phyloP scores from a whole-genome alignment of 2,113 vertebrate species.

The Heloderma charlesbogerti region DNA sequence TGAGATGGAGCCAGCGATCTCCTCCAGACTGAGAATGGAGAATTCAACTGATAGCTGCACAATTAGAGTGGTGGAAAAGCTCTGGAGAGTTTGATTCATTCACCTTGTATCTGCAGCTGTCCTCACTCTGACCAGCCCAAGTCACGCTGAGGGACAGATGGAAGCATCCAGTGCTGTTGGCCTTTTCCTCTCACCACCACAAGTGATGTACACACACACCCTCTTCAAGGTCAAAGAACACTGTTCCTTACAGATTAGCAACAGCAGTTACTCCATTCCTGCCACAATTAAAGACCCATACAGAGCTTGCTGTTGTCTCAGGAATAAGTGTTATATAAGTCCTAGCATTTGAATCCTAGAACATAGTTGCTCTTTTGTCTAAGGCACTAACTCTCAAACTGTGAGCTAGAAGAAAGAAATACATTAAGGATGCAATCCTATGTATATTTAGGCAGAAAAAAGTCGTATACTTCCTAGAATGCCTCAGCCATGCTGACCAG shows the following conservation, averaged over 20 bases:
- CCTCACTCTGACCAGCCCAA: not conserved
- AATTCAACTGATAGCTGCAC: not conserved
- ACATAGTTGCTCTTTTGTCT: not conserved
- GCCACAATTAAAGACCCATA: not conserved
- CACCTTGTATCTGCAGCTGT: not conserved
- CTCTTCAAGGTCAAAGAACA: not conserved
- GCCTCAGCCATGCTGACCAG: too few species aligned
- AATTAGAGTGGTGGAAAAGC: not conserved
- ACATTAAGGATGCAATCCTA: not conserved
- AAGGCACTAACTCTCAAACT: not conserved
- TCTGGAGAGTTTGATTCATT: not conserved
- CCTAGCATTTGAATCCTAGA: not conserved
- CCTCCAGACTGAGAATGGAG: slow-evolving; percentile 24
- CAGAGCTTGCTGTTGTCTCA: not conserved
- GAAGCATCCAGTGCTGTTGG: not conserved
- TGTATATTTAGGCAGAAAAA: too few species aligned
- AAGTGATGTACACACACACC: not conserved
- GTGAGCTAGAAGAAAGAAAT: too few species aligned
- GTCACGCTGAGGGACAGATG: not conserved
- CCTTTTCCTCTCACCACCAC: not conserved
- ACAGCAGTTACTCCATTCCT: not conserved
- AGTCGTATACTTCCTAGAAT: too few species aligned
- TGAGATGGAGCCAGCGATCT: not conserved
- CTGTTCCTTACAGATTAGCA: not conserved
- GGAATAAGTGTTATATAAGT: too few species aligned